phyloP scores from a whole-genome alignment of 2,797 vertebrate species.

The Acanthiza pusilla region DNA sequence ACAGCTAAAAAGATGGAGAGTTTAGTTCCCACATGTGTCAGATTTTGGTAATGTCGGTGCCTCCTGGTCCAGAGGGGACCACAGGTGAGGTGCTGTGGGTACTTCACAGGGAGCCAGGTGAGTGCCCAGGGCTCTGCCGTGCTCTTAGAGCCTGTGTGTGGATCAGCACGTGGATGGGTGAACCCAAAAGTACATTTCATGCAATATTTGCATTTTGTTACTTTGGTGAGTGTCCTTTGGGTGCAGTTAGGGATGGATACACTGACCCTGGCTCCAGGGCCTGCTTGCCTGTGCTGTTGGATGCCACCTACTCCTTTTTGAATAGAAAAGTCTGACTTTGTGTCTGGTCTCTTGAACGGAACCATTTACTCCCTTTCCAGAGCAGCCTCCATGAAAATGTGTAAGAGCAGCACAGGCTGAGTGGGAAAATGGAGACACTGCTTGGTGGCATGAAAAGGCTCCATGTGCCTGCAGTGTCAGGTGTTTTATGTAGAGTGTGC shows the following conservation, averaged over 20 bases:
- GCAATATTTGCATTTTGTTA: background rate
- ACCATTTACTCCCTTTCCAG: background rate
- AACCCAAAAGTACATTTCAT: background rate
- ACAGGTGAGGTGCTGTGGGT: accelerated
- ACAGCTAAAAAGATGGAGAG: background rate
- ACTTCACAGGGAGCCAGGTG: accelerated
- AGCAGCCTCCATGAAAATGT: background rate
- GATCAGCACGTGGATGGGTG: background rate
- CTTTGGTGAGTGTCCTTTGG: background rate
- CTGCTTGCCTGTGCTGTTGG: background rate
- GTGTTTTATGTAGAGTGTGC: background rate
- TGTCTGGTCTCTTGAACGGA: background rate
- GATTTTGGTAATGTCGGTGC: background rate
- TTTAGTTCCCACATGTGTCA: background rate
- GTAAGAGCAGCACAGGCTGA: background rate
- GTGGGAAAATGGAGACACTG: background rate
- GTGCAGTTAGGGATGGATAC: background rate
- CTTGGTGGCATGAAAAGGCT: background rate
- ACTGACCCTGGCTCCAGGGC: background rate
- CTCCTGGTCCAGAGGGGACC: background rate
- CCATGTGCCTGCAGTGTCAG: background rate
- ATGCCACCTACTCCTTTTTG: background rate
- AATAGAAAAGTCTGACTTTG: background rate
- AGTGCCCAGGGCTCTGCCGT: background rate
- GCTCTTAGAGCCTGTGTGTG: background rate